These are phyloP conservation scores for Hirundo rustica DNA, from an alignment of 2,797 vertebrate genomes.

Conservation along the genomic window DNA sequence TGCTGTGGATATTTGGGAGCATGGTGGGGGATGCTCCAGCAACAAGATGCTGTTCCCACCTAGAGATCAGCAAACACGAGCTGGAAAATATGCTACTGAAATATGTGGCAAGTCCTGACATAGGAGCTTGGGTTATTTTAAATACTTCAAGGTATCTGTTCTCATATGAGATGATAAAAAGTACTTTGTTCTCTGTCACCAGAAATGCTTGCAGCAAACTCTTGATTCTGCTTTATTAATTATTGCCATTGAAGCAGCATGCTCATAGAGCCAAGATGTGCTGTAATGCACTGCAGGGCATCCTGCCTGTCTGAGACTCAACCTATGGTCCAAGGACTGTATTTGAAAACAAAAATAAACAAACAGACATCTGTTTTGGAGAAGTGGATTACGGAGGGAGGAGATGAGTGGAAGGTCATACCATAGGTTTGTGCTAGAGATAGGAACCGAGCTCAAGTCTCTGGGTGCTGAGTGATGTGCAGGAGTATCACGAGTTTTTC, in stretches of 20 bases:
- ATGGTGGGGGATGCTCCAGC: background rate
- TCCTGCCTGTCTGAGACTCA: background rate
- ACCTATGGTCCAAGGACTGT: background rate
- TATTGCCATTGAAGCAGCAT: background rate
- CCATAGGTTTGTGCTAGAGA: background rate
- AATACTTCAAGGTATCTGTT: background rate
- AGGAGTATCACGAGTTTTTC: background rate
- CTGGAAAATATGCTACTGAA: background rate
- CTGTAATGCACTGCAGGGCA: background rate
- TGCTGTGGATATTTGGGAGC: background rate
- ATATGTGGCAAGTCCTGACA: constrained; percentile 5
- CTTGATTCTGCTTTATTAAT: constrained; percentile 22
- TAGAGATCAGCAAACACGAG: background rate
- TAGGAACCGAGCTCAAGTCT: background rate
- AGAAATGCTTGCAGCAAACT: constrained; percentile 10
- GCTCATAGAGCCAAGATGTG: background rate
- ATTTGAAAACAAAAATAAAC: background rate
- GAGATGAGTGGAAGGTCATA: background rate
- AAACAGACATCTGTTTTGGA: background rate
- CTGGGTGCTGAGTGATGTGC: background rate
- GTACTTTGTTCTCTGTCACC: background rate
- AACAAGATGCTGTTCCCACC: background rate
- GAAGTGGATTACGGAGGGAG: background rate
- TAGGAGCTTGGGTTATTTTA: background rate
- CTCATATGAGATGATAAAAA: background rate